These are phyloP conservation scores for Blera fallax DNA, from an alignment of 2,888 invertebrate genomes.

Conservation along the genomic window DNA sequence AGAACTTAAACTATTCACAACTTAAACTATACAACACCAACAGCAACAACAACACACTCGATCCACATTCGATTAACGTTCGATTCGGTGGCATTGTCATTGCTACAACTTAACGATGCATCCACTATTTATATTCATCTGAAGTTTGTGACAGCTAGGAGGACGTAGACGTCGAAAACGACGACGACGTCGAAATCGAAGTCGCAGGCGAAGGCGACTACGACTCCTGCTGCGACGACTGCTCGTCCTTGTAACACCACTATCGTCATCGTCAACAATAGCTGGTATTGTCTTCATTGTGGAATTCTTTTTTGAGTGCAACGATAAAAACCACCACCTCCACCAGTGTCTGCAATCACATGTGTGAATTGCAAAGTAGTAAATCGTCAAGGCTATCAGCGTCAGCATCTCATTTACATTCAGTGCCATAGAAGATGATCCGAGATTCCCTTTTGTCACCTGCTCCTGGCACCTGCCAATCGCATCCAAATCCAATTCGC, in stretches of 20 bases:
- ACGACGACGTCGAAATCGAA: neutral
- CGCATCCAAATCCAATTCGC: slow-evolving; percentile 85
- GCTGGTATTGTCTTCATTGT: slow-evolving; percentile 19
- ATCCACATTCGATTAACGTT: slow-evolving; percentile 69
- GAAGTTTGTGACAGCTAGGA: slow-evolving; percentile 59
- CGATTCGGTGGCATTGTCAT: slow-evolving; percentile 68
- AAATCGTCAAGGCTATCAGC: slow-evolving; percentile 77
- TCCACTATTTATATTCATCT: slow-evolving; percentile 69
- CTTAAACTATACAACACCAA: slow-evolving; percentile 54
- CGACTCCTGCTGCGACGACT: slow-evolving; percentile 32
- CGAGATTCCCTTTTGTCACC: slow-evolving; percentile 86
- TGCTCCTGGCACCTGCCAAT: slow-evolving; percentile 88
- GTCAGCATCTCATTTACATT: slow-evolving; percentile 78
- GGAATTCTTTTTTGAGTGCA: slow-evolving; percentile 31
- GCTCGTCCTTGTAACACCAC: slow-evolving; percentile 9
- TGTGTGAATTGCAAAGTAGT: slow-evolving; percentile 68
- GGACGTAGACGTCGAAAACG: slow-evolving; percentile 12
- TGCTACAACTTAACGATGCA: slow-evolving; percentile 72
- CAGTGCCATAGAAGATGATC: slow-evolving; percentile 81
- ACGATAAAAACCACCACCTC: slow-evolving; percentile 42
- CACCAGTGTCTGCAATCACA: slow-evolving; percentile 50
- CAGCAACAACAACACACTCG: slow-evolving; percentile 33
- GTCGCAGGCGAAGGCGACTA: slow-evolving; percentile 10
- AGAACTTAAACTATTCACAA: slow-evolving; percentile 62
- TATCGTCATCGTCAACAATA: neutral